A percentile compares a stretch with the other conserved stretches of the same genome.
Conservation (phyloP, 1,140 invertebrate species). For the Ceratina australensis region DNA sequence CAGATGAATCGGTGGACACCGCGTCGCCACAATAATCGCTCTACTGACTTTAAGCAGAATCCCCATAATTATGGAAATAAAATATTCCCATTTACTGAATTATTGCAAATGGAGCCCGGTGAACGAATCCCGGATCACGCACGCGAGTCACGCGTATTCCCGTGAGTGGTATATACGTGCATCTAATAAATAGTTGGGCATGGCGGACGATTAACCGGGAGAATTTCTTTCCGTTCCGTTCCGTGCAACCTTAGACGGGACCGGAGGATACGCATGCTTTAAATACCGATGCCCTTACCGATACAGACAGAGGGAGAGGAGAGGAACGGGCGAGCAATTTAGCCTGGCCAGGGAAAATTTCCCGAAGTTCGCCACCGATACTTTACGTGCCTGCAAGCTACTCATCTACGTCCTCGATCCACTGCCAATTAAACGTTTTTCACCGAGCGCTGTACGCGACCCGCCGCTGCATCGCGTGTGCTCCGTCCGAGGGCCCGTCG, state of each 20-base stretch:
- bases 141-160: slow-evolving; percentile 19
- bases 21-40: too few species aligned
- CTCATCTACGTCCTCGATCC: slow-evolving; percentile 34
- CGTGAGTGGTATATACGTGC: slow-evolving; percentile 11
- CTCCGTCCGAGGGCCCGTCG: not conserved
- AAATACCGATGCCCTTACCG: slow-evolving; percentile 25
- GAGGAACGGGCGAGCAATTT: slow-evolving; percentile 13
- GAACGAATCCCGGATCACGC: not conserved
- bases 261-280: slow-evolving; percentile 45
- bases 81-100: too few species aligned
- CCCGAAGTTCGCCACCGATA: slow-evolving; percentile 34
- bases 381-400: slow-evolving; percentile 22
- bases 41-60: too few species aligned
- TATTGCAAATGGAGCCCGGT: not conserved
- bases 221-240: slow-evolving; percentile 26
- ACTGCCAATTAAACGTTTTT: slow-evolving; percentile 43
- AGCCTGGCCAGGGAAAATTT: slow-evolving; percentile 26
- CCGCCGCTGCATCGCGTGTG: slow-evolving; percentile 28
- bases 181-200: slow-evolving; percentile 37
- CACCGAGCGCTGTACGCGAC: slow-evolving; percentile 32
- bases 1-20: too few species aligned
- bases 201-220: slow-evolving; percentile 24
- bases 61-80: too few species aligned
- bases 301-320: not conserved
- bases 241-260: slow-evolving; percentile 13